A percentile compares a stretch with the other conserved stretches of the same genome.
Conservation (phyloP, 2,113 vertebrate genomes). For the Alces alces region DNA sequence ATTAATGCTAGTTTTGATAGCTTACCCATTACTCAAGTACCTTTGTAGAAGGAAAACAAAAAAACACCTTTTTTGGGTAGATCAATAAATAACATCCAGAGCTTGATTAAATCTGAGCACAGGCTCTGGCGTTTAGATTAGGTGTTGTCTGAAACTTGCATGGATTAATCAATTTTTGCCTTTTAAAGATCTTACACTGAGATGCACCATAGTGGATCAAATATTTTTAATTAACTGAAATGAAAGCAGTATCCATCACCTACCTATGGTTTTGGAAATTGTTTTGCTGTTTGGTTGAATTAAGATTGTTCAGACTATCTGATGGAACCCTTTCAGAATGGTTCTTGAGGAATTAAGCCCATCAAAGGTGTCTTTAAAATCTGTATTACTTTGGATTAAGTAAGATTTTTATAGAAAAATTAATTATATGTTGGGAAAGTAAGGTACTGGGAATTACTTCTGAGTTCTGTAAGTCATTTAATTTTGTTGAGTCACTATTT, state of each 20-base stretch:
- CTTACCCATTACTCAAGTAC: constrained; percentile 21
- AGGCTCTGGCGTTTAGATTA: constrained; percentile 57
- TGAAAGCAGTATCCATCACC: constrained; percentile 49
- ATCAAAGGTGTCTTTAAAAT: constrained; percentile 25
- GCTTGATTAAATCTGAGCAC: constrained; percentile 51
- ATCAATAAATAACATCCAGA: constrained; percentile 58
- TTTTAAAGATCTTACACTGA: constrained; percentile 64
- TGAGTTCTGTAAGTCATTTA: neutral
- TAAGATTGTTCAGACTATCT: constrained; percentile 39
- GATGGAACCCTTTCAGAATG: constrained; percentile 42
- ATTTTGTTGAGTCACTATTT: constrained; percentile 28
- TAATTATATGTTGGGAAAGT: neutral
- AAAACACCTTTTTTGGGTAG: neutral
- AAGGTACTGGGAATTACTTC: neutral
- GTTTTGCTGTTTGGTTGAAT: constrained; percentile 63
- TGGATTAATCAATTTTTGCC: constrained; percentile 61
- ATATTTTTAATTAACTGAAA: constrained; percentile 68
- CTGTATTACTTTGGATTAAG: constrained; percentile 27
- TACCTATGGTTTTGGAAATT: constrained; percentile 60
- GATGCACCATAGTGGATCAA: constrained; percentile 56
- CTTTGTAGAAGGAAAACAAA: constrained; percentile 19
- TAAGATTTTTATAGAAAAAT: constrained; percentile 39
- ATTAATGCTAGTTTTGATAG: constrained; percentile 41
- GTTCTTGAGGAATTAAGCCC: constrained; percentile 30
- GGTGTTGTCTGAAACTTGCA: constrained; percentile 63